Conservation (phyloP, 2,888 invertebrate species). For the Monopis laevigella region DNA sequence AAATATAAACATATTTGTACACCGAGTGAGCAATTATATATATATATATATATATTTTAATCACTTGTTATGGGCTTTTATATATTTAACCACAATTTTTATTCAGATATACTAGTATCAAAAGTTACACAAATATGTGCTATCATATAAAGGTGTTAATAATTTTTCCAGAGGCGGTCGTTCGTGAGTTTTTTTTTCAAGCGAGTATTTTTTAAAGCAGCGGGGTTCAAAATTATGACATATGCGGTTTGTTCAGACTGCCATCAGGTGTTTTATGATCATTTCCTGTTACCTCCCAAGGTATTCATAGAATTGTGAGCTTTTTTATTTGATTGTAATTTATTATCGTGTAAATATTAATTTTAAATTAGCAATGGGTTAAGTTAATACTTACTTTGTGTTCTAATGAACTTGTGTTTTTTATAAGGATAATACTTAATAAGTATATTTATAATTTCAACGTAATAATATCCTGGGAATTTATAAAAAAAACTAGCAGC, state of each 20-base stretch:
- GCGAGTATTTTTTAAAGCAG: constrained; percentile 13
- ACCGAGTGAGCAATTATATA: too few species aligned
- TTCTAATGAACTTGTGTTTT: too few species aligned
- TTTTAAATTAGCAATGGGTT: too few species aligned
- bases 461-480: too few species aligned
- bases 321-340: too few species aligned
- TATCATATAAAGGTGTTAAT: constrained; percentile 23
- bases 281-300: constrained; percentile 25
- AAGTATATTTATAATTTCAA: too few species aligned
- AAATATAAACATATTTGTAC: too few species aligned
- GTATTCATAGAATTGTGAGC: neutral
- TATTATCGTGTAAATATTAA: too few species aligned
- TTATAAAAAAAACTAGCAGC: too few species aligned
- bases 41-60: neutral
- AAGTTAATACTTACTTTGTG: too few species aligned
- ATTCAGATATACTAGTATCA: too few species aligned
- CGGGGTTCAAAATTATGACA: constrained; percentile 29
- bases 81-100: neutral
- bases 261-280: constrained; percentile 4
- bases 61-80: neutral
- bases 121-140: constrained; percentile 5
- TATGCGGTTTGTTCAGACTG: constrained; percentile 15
- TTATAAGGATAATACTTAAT: too few species aligned
- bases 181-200: constrained; percentile 20
- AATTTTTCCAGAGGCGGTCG: constrained; percentile 23